These are phyloP conservation scores for Eumerus sabulonum DNA, from an alignment of 2,888 invertebrate species.

Conservation along the genomic window DNA sequence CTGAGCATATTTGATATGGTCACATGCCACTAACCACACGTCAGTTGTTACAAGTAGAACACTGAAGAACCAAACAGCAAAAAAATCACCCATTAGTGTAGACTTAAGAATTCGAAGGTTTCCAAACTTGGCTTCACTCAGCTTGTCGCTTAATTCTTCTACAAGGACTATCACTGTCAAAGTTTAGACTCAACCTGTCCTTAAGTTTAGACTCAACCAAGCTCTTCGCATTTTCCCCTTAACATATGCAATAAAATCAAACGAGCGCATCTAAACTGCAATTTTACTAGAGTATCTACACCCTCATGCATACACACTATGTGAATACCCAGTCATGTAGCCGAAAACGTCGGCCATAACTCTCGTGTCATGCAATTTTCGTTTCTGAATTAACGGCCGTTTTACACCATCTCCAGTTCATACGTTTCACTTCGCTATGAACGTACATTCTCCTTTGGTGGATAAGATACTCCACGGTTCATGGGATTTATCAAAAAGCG, in stretches of 20 bases:
- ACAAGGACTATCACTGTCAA: too few relatives aligned
- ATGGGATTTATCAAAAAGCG: constrained; percentile 66
- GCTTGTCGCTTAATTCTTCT: too few relatives aligned
- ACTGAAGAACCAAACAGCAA: too few relatives aligned
- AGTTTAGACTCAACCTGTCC: too few relatives aligned
- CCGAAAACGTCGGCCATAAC: constrained; percentile 68
- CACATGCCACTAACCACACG: too few relatives aligned
- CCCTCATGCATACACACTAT: constrained; percentile 2
- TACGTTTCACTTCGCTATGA: constrained; percentile 15
- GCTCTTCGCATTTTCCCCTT: too few relatives aligned
- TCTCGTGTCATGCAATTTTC: constrained; percentile 62
- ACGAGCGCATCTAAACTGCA: constrained; percentile 57
- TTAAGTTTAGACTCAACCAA: too few relatives aligned
- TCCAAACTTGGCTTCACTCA: too few relatives aligned
- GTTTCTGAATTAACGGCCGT: constrained; percentile 62
- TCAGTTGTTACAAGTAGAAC: too few relatives aligned
- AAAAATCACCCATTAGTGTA: too few relatives aligned
- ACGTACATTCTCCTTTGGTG: constrained; percentile 4
- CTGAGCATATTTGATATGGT: too few relatives aligned
- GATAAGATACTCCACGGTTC: constrained; percentile 10
- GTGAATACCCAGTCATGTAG: background rate
- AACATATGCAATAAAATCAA: constrained; percentile 55
- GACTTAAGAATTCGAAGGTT: too few relatives aligned
- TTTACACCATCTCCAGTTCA: constrained; percentile 51
- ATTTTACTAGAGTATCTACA: constrained; percentile 17